A percentile compares a stretch with the other conserved stretches of the same genome.
phyloP scores from a whole-genome alignment of 2,797 vertebrate species.

The Peromyscus aztecus region DNA sequence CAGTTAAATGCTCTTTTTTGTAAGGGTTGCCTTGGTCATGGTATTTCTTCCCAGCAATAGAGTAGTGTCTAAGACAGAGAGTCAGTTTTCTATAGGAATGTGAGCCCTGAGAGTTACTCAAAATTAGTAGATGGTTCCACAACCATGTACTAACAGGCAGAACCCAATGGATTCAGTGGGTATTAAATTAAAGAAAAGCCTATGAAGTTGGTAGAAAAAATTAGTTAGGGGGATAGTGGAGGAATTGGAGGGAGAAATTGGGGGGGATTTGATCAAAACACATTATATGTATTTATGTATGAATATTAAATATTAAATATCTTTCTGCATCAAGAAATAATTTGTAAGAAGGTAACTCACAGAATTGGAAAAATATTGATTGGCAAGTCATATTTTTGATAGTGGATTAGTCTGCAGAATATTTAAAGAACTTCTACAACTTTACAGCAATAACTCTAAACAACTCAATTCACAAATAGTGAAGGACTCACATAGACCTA shows the following conservation, averaged over 20 bases:
- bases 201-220: not conserved
- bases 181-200: not conserved
- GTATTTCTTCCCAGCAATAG: not conserved
- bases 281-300: not conserved
- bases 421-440: constrained; percentile 19
- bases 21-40: not conserved
- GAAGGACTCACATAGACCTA: not conserved
- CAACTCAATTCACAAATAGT: constrained; percentile 39
- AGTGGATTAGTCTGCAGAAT: not conserved
- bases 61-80: not conserved
- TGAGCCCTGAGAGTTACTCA: not conserved
- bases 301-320: not conserved
- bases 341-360: not conserved
- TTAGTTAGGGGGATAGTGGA: not conserved
- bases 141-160: too few species aligned
- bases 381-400: constrained; percentile 13
- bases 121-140: not conserved
- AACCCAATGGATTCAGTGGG: not conserved
- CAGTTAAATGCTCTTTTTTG: not conserved
- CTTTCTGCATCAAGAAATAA: not conserved
- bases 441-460: not conserved
- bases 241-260: too few species aligned
- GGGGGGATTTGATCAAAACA: not conserved
- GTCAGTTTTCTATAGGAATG: not conserved
- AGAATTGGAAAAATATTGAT: not conserved